Evolutionary conservation across 2,113 vertebrate species (phyloP).

Genomic region (Myrmophylax atrothorax): DNA sequence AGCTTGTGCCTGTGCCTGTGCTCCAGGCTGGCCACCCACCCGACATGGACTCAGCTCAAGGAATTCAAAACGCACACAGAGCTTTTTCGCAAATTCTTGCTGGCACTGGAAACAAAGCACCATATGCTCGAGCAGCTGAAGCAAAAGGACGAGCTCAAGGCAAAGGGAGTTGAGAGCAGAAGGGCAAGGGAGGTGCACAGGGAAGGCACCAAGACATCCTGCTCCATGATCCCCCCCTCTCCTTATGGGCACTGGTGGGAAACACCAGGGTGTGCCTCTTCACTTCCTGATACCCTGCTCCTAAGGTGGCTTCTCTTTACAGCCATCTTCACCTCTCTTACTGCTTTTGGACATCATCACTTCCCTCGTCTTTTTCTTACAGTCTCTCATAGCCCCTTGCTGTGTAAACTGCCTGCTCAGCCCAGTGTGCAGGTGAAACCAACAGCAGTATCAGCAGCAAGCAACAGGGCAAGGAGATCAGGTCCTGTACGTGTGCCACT

Average conservation of each 20-base stretch:
- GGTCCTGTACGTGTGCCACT: not conserved
- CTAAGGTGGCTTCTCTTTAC: not conserved
- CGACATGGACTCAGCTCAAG: not conserved
- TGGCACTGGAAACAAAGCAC: not conserved
- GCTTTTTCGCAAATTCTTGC: not conserved
- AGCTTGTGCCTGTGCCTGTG: not conserved
- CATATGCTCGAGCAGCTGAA: not conserved
- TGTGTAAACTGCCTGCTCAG: not conserved
- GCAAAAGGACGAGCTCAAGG: not conserved
- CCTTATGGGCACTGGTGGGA: not conserved
- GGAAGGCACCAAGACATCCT: not conserved
- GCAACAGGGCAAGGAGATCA: accelerated
- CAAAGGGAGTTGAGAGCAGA: not conserved
- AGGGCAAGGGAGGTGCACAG: not conserved
- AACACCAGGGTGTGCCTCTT: not conserved
- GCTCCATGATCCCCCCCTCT: not conserved
- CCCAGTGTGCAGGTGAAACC: not conserved
- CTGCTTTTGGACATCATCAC: not conserved
- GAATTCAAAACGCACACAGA: not conserved
- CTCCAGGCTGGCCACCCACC: not conserved
- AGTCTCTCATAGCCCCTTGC: not conserved
- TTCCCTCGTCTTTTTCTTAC: not conserved
- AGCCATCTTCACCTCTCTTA: not conserved
- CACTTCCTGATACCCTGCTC: not conserved
- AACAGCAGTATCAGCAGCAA: not conserved